phyloP scores from a whole-genome alignment of 2,113 vertebrate genomes.

The Chroicocephalus ridibundus region DNA sequence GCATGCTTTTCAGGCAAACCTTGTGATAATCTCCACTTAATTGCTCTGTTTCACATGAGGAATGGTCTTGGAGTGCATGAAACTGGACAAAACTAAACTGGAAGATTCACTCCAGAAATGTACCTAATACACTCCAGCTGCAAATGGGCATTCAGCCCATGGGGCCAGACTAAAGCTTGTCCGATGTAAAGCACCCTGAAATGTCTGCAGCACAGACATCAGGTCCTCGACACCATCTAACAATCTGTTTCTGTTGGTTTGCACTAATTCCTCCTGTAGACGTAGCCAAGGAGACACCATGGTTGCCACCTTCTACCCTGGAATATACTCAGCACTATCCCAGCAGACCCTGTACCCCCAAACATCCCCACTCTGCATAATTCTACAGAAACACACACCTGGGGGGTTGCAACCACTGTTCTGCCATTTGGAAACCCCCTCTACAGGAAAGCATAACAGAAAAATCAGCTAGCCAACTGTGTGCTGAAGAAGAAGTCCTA shows the following conservation, averaged over 20 bases:
- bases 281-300: background rate
- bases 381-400: background rate
- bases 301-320: background rate
- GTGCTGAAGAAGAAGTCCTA: background rate
- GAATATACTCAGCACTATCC: background rate
- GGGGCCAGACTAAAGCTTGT: background rate
- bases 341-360: background rate
- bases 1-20: background rate
- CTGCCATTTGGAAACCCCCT: background rate
- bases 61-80: background rate
- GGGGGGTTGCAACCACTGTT: background rate
- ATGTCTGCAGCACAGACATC: background rate
- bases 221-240: background rate
- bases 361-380: background rate
- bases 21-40: background rate
- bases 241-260: background rate
- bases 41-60: background rate
- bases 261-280: background rate
- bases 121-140: background rate
- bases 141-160: background rate
- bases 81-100: background rate
- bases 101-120: background rate
- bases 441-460: background rate
- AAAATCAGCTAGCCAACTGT: background rate
- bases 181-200: background rate